Percentiles rank a stretch among this genome's conserved stretches.
Evolutionary conservation across 2,113 vertebrate species (phyloP).

Genomic region (Tragelaphus strepsiceros): DNA sequence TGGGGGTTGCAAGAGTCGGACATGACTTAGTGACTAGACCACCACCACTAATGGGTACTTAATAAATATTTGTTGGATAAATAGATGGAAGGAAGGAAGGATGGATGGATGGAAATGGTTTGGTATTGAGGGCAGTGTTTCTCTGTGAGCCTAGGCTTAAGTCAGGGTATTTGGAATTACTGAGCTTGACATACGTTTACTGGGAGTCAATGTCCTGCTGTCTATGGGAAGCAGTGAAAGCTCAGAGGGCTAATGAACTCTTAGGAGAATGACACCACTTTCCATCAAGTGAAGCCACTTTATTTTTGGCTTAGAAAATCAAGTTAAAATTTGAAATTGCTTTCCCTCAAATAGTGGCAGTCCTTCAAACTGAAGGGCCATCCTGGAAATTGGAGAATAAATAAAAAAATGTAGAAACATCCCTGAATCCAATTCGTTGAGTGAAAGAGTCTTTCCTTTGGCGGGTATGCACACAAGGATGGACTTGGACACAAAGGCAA

Average conservation of each 20-base stretch:
- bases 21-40: background rate
- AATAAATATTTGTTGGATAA: background rate
- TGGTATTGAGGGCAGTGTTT: background rate
- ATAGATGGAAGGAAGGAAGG: background rate
- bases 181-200: slow-evolving; percentile 19
- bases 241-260: background rate
- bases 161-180: background rate
- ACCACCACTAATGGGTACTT: background rate
- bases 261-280: background rate
- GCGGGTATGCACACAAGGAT: background rate
- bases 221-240: background rate
- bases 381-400: background rate
- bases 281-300: background rate
- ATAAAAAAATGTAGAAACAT: background rate
- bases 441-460: background rate
- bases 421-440: background rate
- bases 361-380: background rate
- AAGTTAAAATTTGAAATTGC: slow-evolving; percentile 23
- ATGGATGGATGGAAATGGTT: background rate
- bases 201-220: background rate
- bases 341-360: background rate
- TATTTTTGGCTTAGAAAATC: slow-evolving; percentile 28
- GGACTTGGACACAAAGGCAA: background rate
- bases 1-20: background rate
- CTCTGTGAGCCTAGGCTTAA: background rate